Evolutionary conservation across 92 coral and sea anemone species (phyloP).

Genomic region (Parazoanthus swiftii): DNA sequence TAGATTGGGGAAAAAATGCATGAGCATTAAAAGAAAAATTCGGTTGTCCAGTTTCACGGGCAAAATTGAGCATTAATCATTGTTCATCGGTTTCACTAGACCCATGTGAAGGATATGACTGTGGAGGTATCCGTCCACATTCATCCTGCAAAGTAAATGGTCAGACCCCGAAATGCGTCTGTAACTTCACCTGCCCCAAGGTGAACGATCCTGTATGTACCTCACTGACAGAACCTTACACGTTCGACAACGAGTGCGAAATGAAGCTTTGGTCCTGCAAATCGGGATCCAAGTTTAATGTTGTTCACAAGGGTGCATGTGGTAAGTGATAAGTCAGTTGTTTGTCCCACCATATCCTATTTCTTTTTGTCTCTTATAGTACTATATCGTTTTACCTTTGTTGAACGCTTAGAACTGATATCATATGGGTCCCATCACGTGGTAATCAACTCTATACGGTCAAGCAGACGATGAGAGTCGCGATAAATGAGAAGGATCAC

Average conservation of each 20-base stretch:
- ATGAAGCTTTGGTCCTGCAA: background rate
- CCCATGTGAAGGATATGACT: conserved; percentile 17
- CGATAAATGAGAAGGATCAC: too few species aligned
- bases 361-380: background rate
- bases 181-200: background rate
- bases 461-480: too few species aligned
- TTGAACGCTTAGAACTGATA: too few species aligned
- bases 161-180: conserved; percentile 5
- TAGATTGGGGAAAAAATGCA: too few species aligned
- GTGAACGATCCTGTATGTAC: background rate
- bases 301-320: conserved; percentile 12
- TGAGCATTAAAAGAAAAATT: too few species aligned
- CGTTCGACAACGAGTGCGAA: background rate
- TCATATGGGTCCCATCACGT: too few species aligned
- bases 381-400: background rate
- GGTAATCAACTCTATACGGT: too few species aligned
- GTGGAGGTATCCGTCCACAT: conserved; percentile 20
- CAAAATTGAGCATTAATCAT: background rate
- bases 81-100: background rate
- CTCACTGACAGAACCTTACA: background rate
- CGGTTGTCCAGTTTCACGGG: too few species aligned
- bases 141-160: conserved; percentile 1
- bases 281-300: background rate
- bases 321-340: background rate
- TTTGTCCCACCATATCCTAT: background rate